Conservation (phyloP, 2,113 vertebrate species). For the Sapajus apella region DNA sequence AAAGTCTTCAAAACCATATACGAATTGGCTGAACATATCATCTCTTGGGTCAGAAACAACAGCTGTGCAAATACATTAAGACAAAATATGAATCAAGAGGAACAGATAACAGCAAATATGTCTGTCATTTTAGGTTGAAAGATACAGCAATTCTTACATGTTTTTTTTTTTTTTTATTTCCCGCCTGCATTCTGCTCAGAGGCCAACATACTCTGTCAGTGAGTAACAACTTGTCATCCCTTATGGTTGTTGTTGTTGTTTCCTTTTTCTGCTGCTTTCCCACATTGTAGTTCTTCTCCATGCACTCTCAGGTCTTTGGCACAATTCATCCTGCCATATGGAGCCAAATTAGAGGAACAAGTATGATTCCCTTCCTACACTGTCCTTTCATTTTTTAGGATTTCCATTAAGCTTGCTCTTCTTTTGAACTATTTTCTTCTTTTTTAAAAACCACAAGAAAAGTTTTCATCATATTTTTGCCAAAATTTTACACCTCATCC, state of each 20-base stretch:
- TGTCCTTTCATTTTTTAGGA: neutral
- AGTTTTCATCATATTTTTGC: neutral
- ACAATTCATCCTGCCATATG: neutral
- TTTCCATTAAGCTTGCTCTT: neutral
- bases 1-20: neutral
- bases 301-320: neutral
- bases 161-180: neutral
- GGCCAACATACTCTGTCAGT: neutral
- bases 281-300: neutral
- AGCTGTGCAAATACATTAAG: constrained; percentile 59
- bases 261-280: neutral
- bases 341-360: neutral
- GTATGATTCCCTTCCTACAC: neutral
- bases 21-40: constrained; percentile 45
- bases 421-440: neutral
- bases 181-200: neutral
- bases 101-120: constrained; percentile 72
- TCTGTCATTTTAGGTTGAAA: constrained; percentile 61
- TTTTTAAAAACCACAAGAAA: neutral
- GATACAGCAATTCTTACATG: neutral
- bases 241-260: neutral
- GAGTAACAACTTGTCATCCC: constrained; percentile 1
- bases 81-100: constrained; percentile 67
- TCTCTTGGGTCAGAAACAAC: constrained; percentile 60
- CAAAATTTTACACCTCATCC: neutral